Evolutionary conservation across 2,797 vertebrate genomes (phyloP), one percentile per base, ranked within the genome.

Genomic region (Microtus agrestis): DNA sequence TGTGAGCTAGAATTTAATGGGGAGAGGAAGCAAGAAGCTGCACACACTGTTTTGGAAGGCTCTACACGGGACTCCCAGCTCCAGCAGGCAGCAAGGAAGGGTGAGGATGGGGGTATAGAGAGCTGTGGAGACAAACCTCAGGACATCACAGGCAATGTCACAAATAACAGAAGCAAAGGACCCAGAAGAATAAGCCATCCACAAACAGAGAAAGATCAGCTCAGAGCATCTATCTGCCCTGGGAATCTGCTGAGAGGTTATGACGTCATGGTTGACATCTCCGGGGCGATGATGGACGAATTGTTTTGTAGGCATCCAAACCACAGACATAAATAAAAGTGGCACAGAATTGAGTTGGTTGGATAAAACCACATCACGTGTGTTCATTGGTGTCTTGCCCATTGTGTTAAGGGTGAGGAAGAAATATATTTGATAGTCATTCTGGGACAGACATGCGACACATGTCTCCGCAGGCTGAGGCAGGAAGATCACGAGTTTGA

Each of bases 1-100:
- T 92, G 34, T 93, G 31, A 89, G 98, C 96, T 98, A 98, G 98
- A 98, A 96, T 98, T 98, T 98, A 98, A 98, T 95, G 94, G 94
- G 59, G 59, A 23, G 59, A 73, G 48, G 56, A 59, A 71, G 17
- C 21, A 84, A 73, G 78, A 97, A 93, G 4, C 12, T 12, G 48
- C 89, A 84, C 87, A 90, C 63, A 97, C 95, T 93, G 77, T 87
- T 59, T 77, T 97, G 54, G 81, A 86, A 84, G 29, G 85, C 95
- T 97, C 87, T 59, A 79, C 95, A 94, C 59, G 84, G 95, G 96
- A 80, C 87, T 98, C 95, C 96, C 90, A 96, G 91, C 91, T 84
- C 34, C 0, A 13, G 87, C 94, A 97, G 84, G 94, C 90, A 93
- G 67, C 94, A 94, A 97, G 93, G 95, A 96, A 95, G 74, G 77